A percentile compares a stretch with the other conserved stretches of the same genome.
These are phyloP conservation scores for Piezodorus guildinii DNA, from an alignment of 1,140 invertebrate genomes.

Conservation along the genomic window DNA sequence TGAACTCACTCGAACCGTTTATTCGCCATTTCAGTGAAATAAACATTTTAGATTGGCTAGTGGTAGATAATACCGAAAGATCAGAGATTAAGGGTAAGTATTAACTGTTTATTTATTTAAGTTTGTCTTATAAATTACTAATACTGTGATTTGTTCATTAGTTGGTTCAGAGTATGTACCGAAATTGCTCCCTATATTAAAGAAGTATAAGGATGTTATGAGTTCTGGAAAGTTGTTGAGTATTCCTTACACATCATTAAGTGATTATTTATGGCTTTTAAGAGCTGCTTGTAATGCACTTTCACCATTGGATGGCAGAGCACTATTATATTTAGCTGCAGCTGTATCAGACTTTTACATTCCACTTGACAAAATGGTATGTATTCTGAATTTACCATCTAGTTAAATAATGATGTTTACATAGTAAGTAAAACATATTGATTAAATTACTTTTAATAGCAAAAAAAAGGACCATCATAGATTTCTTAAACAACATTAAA, in stretches of 20 bases:
- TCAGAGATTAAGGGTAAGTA: constrained; percentile 13
- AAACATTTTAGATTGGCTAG: constrained; percentile 70
- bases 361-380: constrained; percentile 81
- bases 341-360: constrained; percentile 99
- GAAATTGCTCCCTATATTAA: constrained; percentile 46
- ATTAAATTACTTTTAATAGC: too few species aligned
- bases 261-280: constrained; percentile 89
- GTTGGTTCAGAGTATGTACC: constrained; percentile 50
- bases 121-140: not conserved
- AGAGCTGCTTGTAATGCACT: constrained; percentile 66
- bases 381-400: constrained; percentile 24
- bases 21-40: constrained; percentile 68
- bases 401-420: too few species aligned
- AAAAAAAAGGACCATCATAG: too few species aligned
- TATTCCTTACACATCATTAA: constrained; percentile 69
- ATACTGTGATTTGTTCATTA: constrained; percentile 31
- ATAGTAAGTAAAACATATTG: too few species aligned
- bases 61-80: constrained; percentile 36
- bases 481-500: too few species aligned
- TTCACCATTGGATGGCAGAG: constrained; percentile 42
- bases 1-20: constrained; percentile 82
- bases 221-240: constrained; percentile 54
- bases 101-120: not conserved
- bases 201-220: constrained; percentile 57
- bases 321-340: constrained; percentile 86